These are phyloP conservation scores for Apostichopus parvimensis DNA, from an alignment of 35 echinoderm and acorn worm genomes.

Conservation along the genomic window DNA sequence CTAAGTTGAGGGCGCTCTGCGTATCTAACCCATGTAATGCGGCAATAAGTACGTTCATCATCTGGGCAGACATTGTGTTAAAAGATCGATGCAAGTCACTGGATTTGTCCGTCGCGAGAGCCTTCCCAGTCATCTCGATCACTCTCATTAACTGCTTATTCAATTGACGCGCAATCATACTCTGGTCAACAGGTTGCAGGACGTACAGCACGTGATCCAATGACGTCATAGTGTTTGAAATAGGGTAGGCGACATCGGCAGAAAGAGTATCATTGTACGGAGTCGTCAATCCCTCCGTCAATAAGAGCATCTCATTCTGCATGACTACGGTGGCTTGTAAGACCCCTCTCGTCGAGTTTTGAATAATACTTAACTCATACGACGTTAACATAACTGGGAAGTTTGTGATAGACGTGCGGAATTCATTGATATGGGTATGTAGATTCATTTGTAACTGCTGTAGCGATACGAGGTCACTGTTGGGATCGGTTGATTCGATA, in stretches of 20 bases:
- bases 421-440: conserved; percentile 33
- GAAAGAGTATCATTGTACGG: conserved; percentile 18
- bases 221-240: conserved; percentile 40
- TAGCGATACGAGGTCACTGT: background rate
- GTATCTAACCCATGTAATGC: conserved; percentile 62
- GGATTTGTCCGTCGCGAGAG: background rate
- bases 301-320: conserved; percentile 21
- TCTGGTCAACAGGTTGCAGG: background rate
- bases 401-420: conserved; percentile 31
- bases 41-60: conserved; percentile 67
- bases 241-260: background rate
- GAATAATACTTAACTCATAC: conserved; percentile 22
- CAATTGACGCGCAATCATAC: background rate
- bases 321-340: background rate
- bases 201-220: conserved; percentile 40
- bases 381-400: conserved; percentile 18
- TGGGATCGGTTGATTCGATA: background rate
- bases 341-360: conserved; percentile 11
- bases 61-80: conserved; percentile 56
- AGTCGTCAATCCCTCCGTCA: background rate
- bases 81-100: conserved; percentile 31
- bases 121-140: background rate
- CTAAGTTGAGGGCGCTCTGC: conserved; percentile 53
- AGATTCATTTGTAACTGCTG: conserved; percentile 53
- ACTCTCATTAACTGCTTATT: conserved; percentile 23